Conservation (phyloP, 2,888 invertebrate genomes). For the Eristalis pertinax region DNA sequence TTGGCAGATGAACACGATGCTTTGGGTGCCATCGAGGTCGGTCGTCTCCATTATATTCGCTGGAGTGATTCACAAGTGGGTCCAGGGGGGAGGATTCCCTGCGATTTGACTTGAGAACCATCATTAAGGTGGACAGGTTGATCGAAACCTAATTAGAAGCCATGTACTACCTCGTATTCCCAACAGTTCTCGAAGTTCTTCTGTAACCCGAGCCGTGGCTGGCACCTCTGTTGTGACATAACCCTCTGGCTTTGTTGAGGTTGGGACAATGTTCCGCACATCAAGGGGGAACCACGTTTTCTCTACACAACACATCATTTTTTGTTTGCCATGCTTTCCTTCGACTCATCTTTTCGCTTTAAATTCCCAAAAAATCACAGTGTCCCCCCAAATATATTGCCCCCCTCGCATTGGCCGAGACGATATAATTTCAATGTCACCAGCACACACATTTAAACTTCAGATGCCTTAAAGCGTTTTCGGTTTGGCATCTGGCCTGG, state of each 20-base stretch:
- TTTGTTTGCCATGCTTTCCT: background rate
- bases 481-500: background rate
- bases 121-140: no score
- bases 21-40: background rate
- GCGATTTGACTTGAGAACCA: no score
- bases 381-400: background rate
- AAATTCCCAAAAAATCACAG: background rate
- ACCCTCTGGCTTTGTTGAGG: background rate
- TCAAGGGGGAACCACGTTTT: background rate
- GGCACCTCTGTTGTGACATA: background rate
- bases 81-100: no score
- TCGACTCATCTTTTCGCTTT: background rate
- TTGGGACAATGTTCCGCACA: background rate
- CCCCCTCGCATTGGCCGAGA: background rate
- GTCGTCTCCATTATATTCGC: background rate
- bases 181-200: no score
- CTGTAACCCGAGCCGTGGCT: no score
- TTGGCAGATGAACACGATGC: slow-evolving; percentile 6
- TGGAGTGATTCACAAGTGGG: no score
- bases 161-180: no score
- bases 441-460: slow-evolving; percentile 52
- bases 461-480: slow-evolving; percentile 17
- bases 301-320: background rate
- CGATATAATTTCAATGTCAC: slow-evolving; percentile 56
- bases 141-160: no score